Base-by-base conservation (phyloP, 2,797 vertebrate species). In the Centropyge bicolor region DNA sequence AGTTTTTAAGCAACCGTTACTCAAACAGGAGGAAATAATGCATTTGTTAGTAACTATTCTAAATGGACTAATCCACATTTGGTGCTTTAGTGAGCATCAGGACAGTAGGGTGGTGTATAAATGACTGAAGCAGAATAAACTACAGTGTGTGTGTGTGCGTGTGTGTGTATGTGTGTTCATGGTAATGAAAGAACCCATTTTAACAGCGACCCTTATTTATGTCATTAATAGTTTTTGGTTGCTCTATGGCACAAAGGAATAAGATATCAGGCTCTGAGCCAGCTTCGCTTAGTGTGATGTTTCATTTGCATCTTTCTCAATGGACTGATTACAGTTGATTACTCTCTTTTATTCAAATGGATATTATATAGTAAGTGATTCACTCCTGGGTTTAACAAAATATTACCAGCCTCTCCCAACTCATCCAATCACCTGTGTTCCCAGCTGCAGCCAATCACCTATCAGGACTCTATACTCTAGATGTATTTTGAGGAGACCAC, bases 241-340 rank as follows among this genome's bases (percentile, higher is more conserved):
- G 45, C 43, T 36, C 45, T 14, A 3, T 49, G n/a, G n/a, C 22
- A 1, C 49, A 31, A 6, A 45, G 40, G 19, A 35, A 35, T 17
- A 16, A 35, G 10, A 59, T 70, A 38, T 45, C 55, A 24, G 68
- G 22, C 10, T 31, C 13, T 27, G 56, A 13, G 9, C 27, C 35
- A 45, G 5, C 27, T 31, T 31, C 27, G 27, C 27, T 31, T 31
- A 60, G 27, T 16, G 22, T 72, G 54, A 52, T 0, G 3, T 54
- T 55, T 56, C 35, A 68, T 62, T 68, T 68, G 56, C 69, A 72
- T 78, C 16, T 48, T 48, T 51, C 17, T 40, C 13, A 27, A 31
- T 9, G 22, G 48, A 67, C 61, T 22, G 38, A 72, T 67, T 56
- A n/a, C 62, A 67, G 48, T 14, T 46, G 51, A 73, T 14, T 67